Percentiles rank a stretch among this genome's conserved stretches.
These are phyloP conservation scores for Picus viridis DNA, from an alignment of 2,797 vertebrate species.

Conservation along the genomic window DNA sequence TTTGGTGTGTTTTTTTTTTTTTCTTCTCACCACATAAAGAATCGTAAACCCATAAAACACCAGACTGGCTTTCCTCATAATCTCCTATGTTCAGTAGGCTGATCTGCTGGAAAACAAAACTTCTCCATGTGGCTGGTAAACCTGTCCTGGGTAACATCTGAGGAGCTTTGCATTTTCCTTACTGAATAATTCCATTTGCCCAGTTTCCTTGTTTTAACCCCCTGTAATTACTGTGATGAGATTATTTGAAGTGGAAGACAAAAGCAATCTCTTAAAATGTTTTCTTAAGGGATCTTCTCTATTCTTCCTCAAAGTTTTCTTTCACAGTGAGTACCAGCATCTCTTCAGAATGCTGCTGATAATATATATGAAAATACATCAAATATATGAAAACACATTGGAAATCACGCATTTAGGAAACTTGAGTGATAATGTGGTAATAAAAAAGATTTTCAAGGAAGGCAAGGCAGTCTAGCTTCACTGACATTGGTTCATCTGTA, in stretches of 20 bases:
- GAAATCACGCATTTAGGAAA: not conserved
- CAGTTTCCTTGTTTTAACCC: not conserved
- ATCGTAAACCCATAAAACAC: not conserved
- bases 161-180: not conserved
- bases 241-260: not conserved
- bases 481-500: not conserved
- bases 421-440: not conserved
- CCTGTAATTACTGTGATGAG: not conserved
- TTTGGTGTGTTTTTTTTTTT: too few relatives aligned
- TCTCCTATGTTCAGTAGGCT: not conserved
- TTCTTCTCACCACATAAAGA: not conserved
- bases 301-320: not conserved
- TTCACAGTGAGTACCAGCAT: not conserved
- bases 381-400: not conserved
- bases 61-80: fast-evolving
- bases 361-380: not conserved
- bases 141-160: not conserved
- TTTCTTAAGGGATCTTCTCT: not conserved
- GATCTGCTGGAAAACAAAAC: not conserved
- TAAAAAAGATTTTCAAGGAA: not conserved
- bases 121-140: fast-evolving
- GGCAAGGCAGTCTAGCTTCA: not conserved
- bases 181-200: not conserved
- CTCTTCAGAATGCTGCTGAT: not conserved
- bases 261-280: fast-evolving